Conservation (phyloP, 2,888 invertebrate genomes). For the Tanypteryx hageni region DNA sequence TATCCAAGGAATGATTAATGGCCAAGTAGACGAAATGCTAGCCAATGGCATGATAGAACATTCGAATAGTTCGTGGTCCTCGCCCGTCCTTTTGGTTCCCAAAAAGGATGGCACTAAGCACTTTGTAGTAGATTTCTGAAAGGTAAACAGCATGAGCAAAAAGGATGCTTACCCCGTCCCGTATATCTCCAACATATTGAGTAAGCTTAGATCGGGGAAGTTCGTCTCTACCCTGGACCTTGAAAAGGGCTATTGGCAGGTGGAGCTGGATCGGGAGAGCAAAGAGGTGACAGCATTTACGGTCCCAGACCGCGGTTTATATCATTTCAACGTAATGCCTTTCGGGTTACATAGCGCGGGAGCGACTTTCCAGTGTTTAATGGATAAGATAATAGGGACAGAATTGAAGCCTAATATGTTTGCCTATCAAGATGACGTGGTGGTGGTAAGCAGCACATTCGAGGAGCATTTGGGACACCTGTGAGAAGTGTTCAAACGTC, state of each 20-base stretch:
- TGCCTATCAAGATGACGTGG: slow-evolving; percentile 65
- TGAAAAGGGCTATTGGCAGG: no score
- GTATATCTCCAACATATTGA: slow-evolving; percentile 70
- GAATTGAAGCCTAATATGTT: background rate
- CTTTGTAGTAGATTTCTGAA: slow-evolving; percentile 70
- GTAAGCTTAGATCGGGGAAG: slow-evolving; percentile 70
- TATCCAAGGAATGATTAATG: slow-evolving; percentile 67
- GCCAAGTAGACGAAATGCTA: no score
- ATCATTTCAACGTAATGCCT: background rate
- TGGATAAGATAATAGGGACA: background rate
- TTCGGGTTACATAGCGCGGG: slow-evolving; percentile 13
- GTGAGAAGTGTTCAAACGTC: background rate
- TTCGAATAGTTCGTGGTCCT: slow-evolving; percentile 68
- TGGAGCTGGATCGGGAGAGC: background rate
- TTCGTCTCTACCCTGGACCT: slow-evolving; percentile 66
- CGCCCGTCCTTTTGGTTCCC: slow-evolving; percentile 67
- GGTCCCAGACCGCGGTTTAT: no score
- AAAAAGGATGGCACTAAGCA: slow-evolving; percentile 66
- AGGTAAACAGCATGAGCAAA: slow-evolving; percentile 71
- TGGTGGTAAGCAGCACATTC: slow-evolving; percentile 71
- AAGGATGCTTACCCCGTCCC: no score
- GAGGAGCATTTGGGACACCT: slow-evolving; percentile 68
- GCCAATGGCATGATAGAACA: slow-evolving; percentile 68
- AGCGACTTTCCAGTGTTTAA: background rate
- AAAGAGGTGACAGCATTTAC: background rate